Conservation (phyloP, 35 echinoderm and acorn worm species). For the Ptychodera flava region DNA sequence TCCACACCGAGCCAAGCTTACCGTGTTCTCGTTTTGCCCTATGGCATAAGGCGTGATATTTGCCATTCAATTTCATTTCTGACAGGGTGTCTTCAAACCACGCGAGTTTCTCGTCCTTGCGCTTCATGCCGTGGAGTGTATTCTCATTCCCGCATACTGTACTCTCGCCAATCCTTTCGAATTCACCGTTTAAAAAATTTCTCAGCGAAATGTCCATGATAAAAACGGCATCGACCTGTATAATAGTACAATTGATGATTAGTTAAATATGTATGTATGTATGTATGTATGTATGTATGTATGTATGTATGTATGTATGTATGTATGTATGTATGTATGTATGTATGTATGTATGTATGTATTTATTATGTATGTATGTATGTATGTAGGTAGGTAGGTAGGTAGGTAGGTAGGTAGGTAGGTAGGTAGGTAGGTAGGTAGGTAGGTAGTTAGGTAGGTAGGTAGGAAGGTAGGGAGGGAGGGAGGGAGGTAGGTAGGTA, state of each 20-base stretch:
- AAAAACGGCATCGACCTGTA: not conserved
- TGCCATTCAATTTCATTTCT: not conserved
- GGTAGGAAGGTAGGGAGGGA: too few relatives aligned
- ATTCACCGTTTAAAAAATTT: not conserved
- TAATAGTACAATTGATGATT: not conserved
- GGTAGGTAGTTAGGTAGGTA: too few relatives aligned
- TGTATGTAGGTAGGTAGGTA: too few relatives aligned
- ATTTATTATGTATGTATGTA: too few relatives aligned
- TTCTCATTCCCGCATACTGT: not conserved
- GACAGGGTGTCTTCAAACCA: not conserved
- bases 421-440: too few relatives aligned
- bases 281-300: not conserved
- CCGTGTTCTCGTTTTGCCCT: not conserved
- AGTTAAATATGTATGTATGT: not conserved
- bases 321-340: constrained; percentile 2
- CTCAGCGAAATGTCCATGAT: not conserved
- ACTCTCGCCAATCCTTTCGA: not conserved
- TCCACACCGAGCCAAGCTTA: too few relatives aligned
- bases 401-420: too few relatives aligned
- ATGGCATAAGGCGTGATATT: not conserved
- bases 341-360: not conserved
- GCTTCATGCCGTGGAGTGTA: not conserved
- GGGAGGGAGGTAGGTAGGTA: too few relatives aligned
- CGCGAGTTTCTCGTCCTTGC: not conserved
- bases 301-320: constrained; percentile 2